Evolutionary conservation across 2,888 invertebrate genomes (phyloP).

Genomic region (Zootermopsis nevadensis): DNA sequence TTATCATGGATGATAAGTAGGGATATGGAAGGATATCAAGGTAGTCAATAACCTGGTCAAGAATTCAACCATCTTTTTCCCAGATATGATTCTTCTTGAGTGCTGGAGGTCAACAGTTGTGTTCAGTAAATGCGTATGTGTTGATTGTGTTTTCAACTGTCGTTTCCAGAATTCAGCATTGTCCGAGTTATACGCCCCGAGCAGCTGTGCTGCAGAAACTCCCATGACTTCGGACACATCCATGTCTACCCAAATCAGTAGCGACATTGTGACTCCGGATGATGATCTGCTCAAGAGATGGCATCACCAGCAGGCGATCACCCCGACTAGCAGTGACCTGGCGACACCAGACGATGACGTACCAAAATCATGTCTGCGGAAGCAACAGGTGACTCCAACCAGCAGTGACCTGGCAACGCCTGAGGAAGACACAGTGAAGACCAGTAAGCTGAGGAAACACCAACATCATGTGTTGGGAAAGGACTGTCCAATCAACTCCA

Average conservation of each 20-base stretch:
- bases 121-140: no score
- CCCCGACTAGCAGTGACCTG: slow-evolving; percentile 16
- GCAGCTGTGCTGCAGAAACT: slow-evolving; percentile 28
- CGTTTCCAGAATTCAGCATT: slow-evolving; percentile 36
- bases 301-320: background rate
- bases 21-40: no score
- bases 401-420: slow-evolving; percentile 45
- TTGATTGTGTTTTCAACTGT: background rate
- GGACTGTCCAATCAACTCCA: slow-evolving; percentile 63
- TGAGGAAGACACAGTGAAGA: slow-evolving; percentile 41
- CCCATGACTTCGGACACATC: slow-evolving; percentile 47
- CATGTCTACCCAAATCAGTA: slow-evolving; percentile 48
- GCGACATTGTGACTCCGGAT: slow-evolving; percentile 44
- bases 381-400: slow-evolving; percentile 44
- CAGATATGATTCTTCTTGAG: no score
- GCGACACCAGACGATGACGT: slow-evolving; percentile 20
- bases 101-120: no score
- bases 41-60: no score
- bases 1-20: no score
- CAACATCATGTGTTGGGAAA: slow-evolving; percentile 73
- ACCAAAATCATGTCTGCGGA: background rate
- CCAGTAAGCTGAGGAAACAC: slow-evolving; percentile 58
- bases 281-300: slow-evolving; percentile 21
- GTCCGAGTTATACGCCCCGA: slow-evolving; percentile 27
- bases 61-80: no score